Evolutionary conservation across 2,113 vertebrate genomes (phyloP).

Genomic region (Mobula birostris): DNA sequence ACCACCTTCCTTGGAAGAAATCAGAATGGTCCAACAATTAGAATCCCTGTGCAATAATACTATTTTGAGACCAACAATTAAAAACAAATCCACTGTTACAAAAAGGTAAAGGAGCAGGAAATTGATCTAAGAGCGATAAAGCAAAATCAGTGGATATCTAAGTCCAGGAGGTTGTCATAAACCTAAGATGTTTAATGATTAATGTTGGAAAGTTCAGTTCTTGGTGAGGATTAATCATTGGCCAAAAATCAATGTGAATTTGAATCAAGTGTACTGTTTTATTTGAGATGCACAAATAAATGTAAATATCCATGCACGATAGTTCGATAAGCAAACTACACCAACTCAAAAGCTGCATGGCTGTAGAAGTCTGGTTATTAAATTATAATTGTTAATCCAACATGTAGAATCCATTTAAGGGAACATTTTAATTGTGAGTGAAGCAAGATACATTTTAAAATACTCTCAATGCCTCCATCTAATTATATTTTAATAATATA

Average conservation of each 20-base stretch:
- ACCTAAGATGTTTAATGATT: background rate
- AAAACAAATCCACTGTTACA: background rate
- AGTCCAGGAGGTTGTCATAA: background rate
- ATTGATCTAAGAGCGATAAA: background rate
- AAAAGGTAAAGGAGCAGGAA: background rate
- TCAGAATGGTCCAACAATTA: too few relatives aligned
- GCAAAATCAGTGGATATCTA: background rate
- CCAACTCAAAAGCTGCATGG: background rate
- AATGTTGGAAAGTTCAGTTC: background rate
- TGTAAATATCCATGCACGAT: background rate
- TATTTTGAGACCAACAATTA: background rate
- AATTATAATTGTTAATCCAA: background rate
- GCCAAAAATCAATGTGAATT: background rate
- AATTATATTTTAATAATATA: background rate
- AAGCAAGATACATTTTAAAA: background rate
- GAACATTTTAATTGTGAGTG: conserved; percentile 20
- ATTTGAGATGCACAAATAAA: background rate
- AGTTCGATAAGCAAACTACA: background rate
- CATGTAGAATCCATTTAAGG: background rate
- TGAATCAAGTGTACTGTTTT: background rate
- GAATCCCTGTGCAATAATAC: background rate
- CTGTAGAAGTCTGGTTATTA: background rate
- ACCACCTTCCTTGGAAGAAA: too few relatives aligned
- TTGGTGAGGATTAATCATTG: background rate
- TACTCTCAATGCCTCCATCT: background rate